Evolutionary conservation across 2,113 vertebrate species (phyloP).

Genomic region (Hippocampus abdominalis): DNA sequence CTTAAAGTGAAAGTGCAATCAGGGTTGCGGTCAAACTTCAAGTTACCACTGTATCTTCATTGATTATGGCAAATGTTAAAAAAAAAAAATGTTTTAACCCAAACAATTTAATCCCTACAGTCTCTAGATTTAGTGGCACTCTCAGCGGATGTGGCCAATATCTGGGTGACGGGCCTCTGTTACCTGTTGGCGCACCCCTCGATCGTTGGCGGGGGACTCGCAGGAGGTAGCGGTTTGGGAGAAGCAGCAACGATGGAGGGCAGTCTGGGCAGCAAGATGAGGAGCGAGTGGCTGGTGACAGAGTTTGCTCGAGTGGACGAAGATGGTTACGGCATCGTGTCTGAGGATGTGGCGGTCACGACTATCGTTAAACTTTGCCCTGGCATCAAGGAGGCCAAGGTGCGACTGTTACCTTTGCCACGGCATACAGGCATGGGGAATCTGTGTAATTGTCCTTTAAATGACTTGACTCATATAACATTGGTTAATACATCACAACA

Average conservation of each 20-base stretch:
- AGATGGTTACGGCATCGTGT: constrained; percentile 88
- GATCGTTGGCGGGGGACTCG: constrained; percentile 73
- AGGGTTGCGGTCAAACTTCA: neutral
- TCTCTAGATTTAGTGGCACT: constrained; percentile 93
- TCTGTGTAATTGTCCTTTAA: neutral
- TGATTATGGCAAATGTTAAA: neutral
- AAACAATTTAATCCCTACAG: constrained; percentile 44
- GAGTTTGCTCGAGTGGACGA: constrained; percentile 85
- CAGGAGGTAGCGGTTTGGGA: constrained; percentile 68
- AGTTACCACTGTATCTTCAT: neutral
- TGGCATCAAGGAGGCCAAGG: constrained; percentile 90
- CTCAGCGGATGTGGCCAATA: constrained; percentile 94
- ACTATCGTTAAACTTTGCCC: constrained; percentile 89
- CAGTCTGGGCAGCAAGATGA: constrained; percentile 80
- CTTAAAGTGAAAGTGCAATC: neutral
- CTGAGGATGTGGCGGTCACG: constrained; percentile 86
- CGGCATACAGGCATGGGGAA: neutral
- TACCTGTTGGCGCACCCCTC: constrained; percentile 90
- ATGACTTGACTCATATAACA: neutral
- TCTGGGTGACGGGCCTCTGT: constrained; percentile 95
- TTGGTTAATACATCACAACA: neutral
- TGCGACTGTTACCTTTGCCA: constrained; percentile 41
- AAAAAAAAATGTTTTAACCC: too few relatives aligned
- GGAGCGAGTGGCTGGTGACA: constrained; percentile 82
- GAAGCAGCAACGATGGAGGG: constrained; percentile 78